phyloP scores from a whole-genome alignment of 2,113 vertebrate species.

The Choloepus hoffmanni region DNA sequence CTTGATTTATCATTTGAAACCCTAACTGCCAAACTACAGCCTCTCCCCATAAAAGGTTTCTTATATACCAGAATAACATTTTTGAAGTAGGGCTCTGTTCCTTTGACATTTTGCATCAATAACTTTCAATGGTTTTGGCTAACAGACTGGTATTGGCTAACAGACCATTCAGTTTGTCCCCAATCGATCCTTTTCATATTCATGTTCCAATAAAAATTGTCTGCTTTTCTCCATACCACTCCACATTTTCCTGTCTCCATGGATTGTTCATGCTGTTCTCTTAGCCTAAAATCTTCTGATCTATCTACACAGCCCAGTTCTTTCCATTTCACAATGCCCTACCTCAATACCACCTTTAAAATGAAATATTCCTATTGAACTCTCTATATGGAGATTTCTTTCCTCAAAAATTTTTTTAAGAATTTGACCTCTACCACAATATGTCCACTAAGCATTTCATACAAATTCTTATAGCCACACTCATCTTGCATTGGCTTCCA shows the following conservation, averaged over 20 bases:
- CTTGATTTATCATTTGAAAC: background rate
- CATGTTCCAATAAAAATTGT: background rate
- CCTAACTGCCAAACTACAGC: background rate
- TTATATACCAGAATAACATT: background rate
- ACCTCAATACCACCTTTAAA: background rate
- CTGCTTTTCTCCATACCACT: background rate
- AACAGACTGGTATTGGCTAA: background rate
- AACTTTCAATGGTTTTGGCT: background rate
- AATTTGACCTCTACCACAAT: background rate
- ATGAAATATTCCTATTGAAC: background rate
- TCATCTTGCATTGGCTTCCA: background rate
- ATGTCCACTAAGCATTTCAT: background rate
- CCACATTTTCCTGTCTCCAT: background rate
- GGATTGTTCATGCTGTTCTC: background rate
- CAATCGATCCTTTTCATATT: background rate
- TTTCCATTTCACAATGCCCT: background rate
- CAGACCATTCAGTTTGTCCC: background rate
- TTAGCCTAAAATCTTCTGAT: background rate
- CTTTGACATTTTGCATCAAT: background rate
- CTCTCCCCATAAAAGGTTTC: background rate
- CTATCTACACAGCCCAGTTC: background rate
- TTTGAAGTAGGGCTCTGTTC: background rate
- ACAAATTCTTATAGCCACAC: background rate
- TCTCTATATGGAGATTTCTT: background rate
- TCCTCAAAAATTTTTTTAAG: background rate